Percentiles rank a stretch among this genome's conserved stretches.
phyloP scores from a whole-genome alignment of 2,113 vertebrate species.

The Arvicanthis niloticus region DNA sequence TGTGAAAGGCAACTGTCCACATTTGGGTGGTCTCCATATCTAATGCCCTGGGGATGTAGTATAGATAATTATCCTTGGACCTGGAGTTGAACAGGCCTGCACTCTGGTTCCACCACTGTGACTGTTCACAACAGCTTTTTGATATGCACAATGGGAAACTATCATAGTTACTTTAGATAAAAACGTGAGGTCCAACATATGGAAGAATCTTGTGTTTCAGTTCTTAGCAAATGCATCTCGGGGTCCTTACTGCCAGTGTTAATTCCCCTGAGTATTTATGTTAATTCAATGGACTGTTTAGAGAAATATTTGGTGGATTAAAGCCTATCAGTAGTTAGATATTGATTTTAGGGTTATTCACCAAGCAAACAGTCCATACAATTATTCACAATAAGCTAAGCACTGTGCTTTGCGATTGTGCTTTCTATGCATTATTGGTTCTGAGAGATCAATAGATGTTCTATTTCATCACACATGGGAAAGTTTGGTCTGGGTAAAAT shows the following conservation, averaged over 20 bases:
- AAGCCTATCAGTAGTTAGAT: conserved; percentile 25
- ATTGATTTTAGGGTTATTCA: conserved; percentile 17
- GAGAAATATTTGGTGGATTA: not conserved
- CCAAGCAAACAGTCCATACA: not conserved
- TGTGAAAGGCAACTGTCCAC: not conserved
- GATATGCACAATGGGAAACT: not conserved
- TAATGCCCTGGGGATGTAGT: too few relatives aligned
- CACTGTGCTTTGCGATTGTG: not conserved
- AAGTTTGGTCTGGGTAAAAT: not conserved
- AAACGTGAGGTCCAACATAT: not conserved
- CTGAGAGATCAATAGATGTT: not conserved
- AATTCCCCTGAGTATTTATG: not conserved
- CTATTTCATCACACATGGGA: not conserved
- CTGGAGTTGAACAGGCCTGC: not conserved
- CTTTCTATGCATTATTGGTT: not conserved
- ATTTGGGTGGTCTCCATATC: not conserved
- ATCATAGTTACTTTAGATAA: conserved; percentile 11
- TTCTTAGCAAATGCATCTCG: not conserved
- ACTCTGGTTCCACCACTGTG: not conserved
- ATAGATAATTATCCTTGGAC: not conserved
- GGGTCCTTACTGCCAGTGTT: not conserved
- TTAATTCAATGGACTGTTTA: not conserved
- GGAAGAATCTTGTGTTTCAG: not conserved
- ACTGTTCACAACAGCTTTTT: not conserved
- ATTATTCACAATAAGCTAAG: not conserved